Evolutionary conservation across 2,797 vertebrate species (phyloP), one percentile per base, ranked within the genome.

Genomic region (Vireo griseus): DNA sequence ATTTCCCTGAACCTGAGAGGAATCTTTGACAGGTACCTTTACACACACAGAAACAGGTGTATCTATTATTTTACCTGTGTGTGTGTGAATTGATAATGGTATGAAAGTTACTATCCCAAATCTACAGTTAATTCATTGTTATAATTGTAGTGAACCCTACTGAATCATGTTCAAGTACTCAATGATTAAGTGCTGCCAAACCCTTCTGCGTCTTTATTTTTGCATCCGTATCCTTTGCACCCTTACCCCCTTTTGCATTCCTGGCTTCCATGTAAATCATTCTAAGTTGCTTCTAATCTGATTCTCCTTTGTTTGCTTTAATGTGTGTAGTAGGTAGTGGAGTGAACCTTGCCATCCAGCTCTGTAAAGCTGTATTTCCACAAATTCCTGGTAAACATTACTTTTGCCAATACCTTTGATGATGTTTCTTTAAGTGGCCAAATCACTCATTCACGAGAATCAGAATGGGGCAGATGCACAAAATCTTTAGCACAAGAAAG

Each of bases 391-490:
- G 29, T 33, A 76, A 62, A 61, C 5, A 2, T 35, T 61, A 22
- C 31, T 55, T 55, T 48, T 29, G 10, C 19, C 68, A 55, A 18
- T 22, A 50, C 4, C 17, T 57, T 66, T 26, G 26, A 35, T 1
- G 2, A 31, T 15, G 26, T 50, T 50, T 35, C 31, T 66, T 66
- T 42, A 35, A 35, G 51, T 6, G 13, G 26, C 21, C 51, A 57
- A 65, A 48, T 31, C 31, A 50, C 20, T 15, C 13, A 48, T 42
- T 31, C 29, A 58, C 0, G 0, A 57, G 31, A 50, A 40, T 28
- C 8, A 82, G 18, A 90, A 76, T 0, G 3, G 19, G 35, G 42
- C 8, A 76, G 35, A 65, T 44, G 31, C 6, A 78, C 5, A 7
- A 12, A 40, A 77, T 31, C 6, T 75, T 39, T 29, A 81, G 16